These are phyloP conservation scores for Elmis aenea DNA, from an alignment of 2,888 invertebrate species.

Conservation along the genomic window DNA sequence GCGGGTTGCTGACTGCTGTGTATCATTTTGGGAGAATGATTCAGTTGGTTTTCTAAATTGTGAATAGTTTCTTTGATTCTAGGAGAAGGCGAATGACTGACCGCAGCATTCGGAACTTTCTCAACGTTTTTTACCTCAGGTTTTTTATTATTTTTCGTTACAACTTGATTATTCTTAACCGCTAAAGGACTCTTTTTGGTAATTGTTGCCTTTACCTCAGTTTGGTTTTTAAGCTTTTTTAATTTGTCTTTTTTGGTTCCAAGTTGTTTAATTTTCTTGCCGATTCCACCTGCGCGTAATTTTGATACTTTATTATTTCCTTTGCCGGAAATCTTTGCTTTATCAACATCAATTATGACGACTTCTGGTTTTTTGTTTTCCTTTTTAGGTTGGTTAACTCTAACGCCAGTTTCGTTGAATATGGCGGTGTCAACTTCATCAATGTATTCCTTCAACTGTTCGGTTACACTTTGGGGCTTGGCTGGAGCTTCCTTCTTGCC, in stretches of 20 bases:
- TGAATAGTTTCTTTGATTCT: conserved; percentile 52
- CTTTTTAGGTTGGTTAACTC: conserved; percentile 21
- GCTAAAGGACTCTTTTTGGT: too few species aligned
- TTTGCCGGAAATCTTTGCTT: conserved; percentile 37
- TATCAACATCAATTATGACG: conserved; percentile 45
- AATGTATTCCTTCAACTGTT: conserved; percentile 40
- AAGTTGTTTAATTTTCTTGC: conserved; percentile 23
- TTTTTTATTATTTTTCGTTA: conserved; percentile 7
- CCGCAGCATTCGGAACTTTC: conserved; percentile 13
- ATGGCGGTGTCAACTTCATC: conserved; percentile 40
- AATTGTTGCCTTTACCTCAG: conserved; percentile 16
- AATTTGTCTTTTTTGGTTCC: conserved; percentile 30
- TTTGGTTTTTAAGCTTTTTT: conserved; percentile 16
- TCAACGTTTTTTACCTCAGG: conserved; percentile 8
- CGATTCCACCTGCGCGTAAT: conserved; percentile 13
- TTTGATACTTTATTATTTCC: conserved; percentile 32
- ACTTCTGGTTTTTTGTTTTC: conserved; percentile 30
- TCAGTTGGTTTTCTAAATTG: conserved; percentile 46
- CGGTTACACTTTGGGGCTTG: conserved; percentile 34
- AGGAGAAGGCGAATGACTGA: conserved; percentile 15
- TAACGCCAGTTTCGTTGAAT: conserved; percentile 38
- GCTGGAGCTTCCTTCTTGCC: conserved; percentile 23
- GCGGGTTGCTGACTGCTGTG: conserved; percentile 70
- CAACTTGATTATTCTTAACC: conserved; percentile 29
- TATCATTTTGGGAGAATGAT: conserved; percentile 53